A percentile compares a stretch with the other conserved stretches of the same genome.
Conservation (phyloP, 1,140 invertebrate genomes). For the Phortica variegata region DNA sequence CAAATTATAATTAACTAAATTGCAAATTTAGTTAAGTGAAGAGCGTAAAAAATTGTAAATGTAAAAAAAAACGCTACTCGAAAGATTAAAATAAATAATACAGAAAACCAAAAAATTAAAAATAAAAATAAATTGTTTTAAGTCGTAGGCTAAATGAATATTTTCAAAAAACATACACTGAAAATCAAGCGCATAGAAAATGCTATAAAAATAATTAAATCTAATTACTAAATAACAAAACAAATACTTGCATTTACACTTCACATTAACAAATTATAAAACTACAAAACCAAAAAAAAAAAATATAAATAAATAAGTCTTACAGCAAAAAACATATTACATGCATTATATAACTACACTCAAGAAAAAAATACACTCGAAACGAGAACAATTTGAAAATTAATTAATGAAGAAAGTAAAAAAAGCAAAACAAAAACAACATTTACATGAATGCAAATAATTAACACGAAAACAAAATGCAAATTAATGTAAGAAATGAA, state of each 20-base stretch:
- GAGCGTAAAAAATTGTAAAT: constrained; percentile 22
- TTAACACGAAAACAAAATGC: constrained; percentile 13
- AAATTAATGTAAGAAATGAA: not conserved
- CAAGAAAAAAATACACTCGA: constrained; percentile 19
- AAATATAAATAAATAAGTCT: not conserved
- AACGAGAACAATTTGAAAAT: constrained; percentile 14
- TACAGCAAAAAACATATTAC: constrained; percentile 12
- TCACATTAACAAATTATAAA: constrained; percentile 13
- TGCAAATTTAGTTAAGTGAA: constrained; percentile 45
- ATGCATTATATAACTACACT: constrained; percentile 19
- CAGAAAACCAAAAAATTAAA: constrained; percentile 27
- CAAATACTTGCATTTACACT: constrained; percentile 22
- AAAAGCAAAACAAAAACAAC: constrained; percentile 19
- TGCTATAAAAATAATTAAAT: not conserved
- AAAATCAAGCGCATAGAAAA: constrained; percentile 27
- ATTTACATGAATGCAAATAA: constrained; percentile 27
- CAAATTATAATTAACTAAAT: constrained; percentile 46
- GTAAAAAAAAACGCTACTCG: constrained; percentile 5
- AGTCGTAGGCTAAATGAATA: constrained; percentile 31
- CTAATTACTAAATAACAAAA: constrained; percentile 2
- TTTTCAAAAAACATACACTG: constrained; percentile 18
- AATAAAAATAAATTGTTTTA: constrained; percentile 23
- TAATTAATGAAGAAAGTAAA: constrained; percentile 17
- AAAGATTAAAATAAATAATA: constrained; percentile 6
- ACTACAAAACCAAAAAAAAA: constrained; percentile 7